Percentiles rank a stretch among this genome's conserved stretches.
phyloP scores from a whole-genome alignment of 2,888 invertebrate genomes.

The Argyresthia albistria region DNA sequence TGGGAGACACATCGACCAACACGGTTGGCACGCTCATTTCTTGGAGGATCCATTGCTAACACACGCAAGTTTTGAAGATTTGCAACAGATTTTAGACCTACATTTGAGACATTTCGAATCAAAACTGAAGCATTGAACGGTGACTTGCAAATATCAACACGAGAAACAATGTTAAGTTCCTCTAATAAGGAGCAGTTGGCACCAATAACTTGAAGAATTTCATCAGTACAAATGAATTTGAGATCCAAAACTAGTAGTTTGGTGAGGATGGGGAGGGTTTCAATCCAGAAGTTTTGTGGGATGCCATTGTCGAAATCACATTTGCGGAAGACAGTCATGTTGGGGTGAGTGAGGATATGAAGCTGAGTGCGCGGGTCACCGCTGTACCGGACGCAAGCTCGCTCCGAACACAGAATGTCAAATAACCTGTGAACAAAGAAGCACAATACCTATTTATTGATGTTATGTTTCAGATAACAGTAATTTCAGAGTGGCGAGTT shows the following conservation, averaged over 20 bases:
- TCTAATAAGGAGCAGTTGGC: constrained; percentile 45
- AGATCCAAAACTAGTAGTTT: constrained; percentile 55
- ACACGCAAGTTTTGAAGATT: constrained; percentile 50
- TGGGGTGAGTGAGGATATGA: constrained; percentile 51
- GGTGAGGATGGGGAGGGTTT: constrained; percentile 40
- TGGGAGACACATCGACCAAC: constrained; percentile 60
- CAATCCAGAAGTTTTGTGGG: constrained; percentile 53
- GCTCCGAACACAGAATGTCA: constrained; percentile 62
- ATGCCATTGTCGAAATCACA: constrained; percentile 57
- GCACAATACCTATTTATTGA: too few relatives aligned
- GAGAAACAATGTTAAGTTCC: constrained; percentile 63
- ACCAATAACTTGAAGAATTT: constrained; percentile 56
- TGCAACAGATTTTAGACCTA: constrained; percentile 44
- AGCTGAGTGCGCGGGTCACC: constrained; percentile 60
- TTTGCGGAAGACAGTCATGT: constrained; percentile 59
- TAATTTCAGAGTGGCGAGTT: too few relatives aligned
- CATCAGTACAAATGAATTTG: constrained; percentile 65
- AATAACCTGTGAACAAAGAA: constrained; percentile 44
- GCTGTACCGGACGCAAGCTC: constrained; percentile 49
- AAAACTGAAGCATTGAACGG: constrained; percentile 60
- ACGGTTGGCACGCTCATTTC: constrained; percentile 51
- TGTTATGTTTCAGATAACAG: too few relatives aligned
- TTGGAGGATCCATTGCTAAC: constrained; percentile 59
- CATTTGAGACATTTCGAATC: constrained; percentile 59
- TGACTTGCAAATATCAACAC: constrained; percentile 59